phyloP scores from a whole-genome alignment of 30 jellyfish, hydroid and myxozoan genomes.

The Nemopilema nomurai region DNA sequence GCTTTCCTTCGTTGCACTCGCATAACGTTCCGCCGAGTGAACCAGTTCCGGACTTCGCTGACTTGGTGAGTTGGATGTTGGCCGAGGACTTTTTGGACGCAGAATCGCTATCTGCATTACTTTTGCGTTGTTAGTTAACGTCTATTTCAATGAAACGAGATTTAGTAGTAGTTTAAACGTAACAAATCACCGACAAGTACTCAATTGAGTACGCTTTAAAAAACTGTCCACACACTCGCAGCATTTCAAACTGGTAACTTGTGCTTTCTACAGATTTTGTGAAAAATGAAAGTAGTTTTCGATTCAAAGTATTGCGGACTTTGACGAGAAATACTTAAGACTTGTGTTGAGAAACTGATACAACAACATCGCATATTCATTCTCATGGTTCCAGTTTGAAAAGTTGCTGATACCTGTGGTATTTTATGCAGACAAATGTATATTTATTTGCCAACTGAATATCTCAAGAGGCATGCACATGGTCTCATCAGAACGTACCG shows the following conservation, averaged over 20 bases:
- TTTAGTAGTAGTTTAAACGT: background rate
- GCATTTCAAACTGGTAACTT: background rate
- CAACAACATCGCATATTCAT: too few species aligned
- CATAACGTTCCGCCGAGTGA: background rate
- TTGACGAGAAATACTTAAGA: too few species aligned
- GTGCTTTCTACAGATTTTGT: too few species aligned
- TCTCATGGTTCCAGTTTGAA: too few species aligned
- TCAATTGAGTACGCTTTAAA: background rate
- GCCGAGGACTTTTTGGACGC: conserved; percentile 73
- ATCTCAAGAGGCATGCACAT: conserved; percentile 8
- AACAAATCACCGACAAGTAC: background rate
- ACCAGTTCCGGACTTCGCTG: conserved; percentile 63
- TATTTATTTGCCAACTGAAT: conserved; percentile 21
- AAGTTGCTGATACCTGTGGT: background rate
- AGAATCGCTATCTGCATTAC: conserved; percentile 40
- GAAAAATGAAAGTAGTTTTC: too few species aligned
- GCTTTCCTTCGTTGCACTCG: background rate
- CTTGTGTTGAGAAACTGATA: too few species aligned
- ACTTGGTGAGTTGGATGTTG: conserved; percentile 76
- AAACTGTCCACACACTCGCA: background rate
- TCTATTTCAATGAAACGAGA: conserved; percentile 13
- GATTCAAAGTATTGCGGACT: too few species aligned
- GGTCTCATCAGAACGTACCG: background rate
- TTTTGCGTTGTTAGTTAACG: conserved; percentile 40
- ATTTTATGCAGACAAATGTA: conserved; percentile 30